Base-by-base conservation (phyloP, 2,113 vertebrate genomes). In the Notarius lentiginosus region DNA sequence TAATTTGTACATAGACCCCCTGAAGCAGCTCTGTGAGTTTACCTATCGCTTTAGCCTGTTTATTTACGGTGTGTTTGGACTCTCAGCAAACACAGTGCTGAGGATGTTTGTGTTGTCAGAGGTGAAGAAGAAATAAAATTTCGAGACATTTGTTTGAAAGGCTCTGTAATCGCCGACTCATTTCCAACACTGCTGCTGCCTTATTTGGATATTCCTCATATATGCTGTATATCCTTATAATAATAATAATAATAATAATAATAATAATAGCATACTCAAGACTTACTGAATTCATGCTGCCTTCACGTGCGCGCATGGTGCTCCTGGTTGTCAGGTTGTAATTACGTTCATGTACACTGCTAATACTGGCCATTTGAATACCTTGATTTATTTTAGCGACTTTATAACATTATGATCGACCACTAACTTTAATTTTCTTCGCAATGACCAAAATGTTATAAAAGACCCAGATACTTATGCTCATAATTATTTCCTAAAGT, bases 1-100 rank as follows among this genome's bases (percentile, higher is more conserved):
- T 84, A 83, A 83, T 87, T 83, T 87, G 85, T 86, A 86, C 83
- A 84, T 27, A 75, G 68, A 84, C 77, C 76, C 85, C 61, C 53
- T 86, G 65, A 77, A 83, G 79, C 70, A 76, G 58, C 80, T 77
- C 72, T 12, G 20, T 68, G 61, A 77, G 63, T 83, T 41, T 83
- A 87, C 22, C 76, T 70, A 61, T 72, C 65, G 9, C 47, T 70
- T 68, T 53, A 72, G 30, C 79, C 79, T 61, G 18, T 81, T 81
- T 61, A 81, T 81, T 81, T 12, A 81, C 18, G 11, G 10, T 61
- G 56, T 41, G 20, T 81, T 61, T 60, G 79, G 61, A 81, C 79
- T 47, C 56, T 7, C 10, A 14, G 56, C 18, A 47, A 61, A 58
- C 56, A 47, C 10, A 47, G 1, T 22, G 56, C 56, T 41, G 3